Conservation (phyloP, 2,888 invertebrate species). For the Napeogenes inachia region DNA sequence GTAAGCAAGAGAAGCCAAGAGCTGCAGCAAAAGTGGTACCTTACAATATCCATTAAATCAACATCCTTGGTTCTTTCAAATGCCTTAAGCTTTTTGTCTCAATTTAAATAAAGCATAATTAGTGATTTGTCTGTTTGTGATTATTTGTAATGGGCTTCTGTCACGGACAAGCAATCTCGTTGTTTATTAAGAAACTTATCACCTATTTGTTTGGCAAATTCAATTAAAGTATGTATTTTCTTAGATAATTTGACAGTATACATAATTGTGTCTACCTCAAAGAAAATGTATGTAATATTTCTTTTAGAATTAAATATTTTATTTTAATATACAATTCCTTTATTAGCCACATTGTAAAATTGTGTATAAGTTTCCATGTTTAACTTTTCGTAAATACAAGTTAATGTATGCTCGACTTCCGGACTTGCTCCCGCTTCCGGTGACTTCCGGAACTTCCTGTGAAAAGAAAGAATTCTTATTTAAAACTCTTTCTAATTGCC, state of each 20-base stretch:
- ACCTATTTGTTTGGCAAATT: constrained; percentile 37
- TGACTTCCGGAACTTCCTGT: constrained; percentile 47
- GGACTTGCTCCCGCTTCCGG: constrained; percentile 13
- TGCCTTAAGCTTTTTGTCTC: constrained; percentile 48
- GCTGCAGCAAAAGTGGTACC: constrained; percentile 20
- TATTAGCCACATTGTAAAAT: no score
- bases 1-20: no score
- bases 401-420: constrained; percentile 10
- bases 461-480: constrained; percentile 28
- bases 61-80: background rate
- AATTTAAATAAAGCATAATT: constrained; percentile 68
- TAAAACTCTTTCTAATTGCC: constrained; percentile 4
- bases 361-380: no score
- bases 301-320: no score
- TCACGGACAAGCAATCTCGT: constrained; percentile 39
- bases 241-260: background rate
- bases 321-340: no score
- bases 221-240: background rate
- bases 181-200: constrained; percentile 32
- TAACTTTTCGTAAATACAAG: background rate
- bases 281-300: no score
- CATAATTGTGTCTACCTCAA: no score
- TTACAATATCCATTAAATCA: background rate
- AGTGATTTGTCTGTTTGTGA: constrained; percentile 63
- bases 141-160: constrained; percentile 56